Evolutionary conservation across 2,888 invertebrate species (phyloP), one percentile per base, ranked within the genome.

Genomic region (Pachliopta kotzebuea): DNA sequence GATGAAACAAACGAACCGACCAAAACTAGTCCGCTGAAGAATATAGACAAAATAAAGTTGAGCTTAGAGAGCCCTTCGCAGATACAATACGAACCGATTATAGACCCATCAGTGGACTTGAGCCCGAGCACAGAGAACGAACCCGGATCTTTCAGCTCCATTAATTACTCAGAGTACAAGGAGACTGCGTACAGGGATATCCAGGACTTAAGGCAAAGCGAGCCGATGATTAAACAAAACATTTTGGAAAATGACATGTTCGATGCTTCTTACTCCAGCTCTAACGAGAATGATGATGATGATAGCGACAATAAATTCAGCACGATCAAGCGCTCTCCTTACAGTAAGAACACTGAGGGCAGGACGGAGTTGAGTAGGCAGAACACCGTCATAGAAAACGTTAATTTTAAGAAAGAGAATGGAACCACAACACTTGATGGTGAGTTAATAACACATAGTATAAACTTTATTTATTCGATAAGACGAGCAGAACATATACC

Each of bases 251-350:
- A 92, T 54, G 92, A 92, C 60, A 91, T 90, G 85, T 92, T 91
- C 62, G 92, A 92, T 26, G 83, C 92, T 0, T 90, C 92, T 0
- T 90, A 92, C 60, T 92, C 91, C 0, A 91, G 91, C 72, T 90
- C 91, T 0, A 89, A 91, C 42, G 93, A 94, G 56, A 89, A 93
- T 26, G 94, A 93, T 26, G 92, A 93, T 56, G 93, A 94, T 45
- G 95, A 95, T 62, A 93, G 94, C 62, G 93, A 94, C 65, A 95
- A 95, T 78, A 95, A 95, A 79, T 95, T 94, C 78, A 95, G 95
- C 55, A 95, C 95, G 21, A 95, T 95, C 54, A 95, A 95, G 70
- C 79, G 95, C 63, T 95, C 94, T 52, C 95, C 95, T 55, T 93
- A 94, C 67, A 93, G 92, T 67, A 94, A 93, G 79, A 83, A 84